A percentile compares a stretch with the other conserved stretches of the same genome.
Evolutionary conservation across 2,113 vertebrate genomes (phyloP).

Genomic region (Panthera leo): DNA sequence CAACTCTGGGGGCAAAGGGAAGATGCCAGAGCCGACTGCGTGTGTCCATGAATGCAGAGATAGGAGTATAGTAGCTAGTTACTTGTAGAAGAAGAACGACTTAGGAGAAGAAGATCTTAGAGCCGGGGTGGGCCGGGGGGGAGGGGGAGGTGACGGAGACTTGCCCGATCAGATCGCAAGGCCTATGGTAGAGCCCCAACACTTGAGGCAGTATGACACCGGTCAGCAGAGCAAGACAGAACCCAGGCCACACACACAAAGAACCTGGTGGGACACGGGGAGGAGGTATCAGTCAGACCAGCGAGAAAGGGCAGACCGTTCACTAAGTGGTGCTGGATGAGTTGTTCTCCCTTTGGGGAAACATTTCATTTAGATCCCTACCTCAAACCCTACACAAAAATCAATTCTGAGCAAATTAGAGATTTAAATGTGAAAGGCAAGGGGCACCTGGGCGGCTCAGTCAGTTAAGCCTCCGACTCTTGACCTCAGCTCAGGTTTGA

Average conservation of each 20-base stretch:
- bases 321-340: neutral
- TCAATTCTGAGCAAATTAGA: neutral
- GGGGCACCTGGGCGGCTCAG: no score
- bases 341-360: neutral
- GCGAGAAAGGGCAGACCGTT: no score
- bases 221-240: neutral
- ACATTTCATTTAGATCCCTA: neutral
- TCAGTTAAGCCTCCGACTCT: no score
- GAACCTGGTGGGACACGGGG: neutral
- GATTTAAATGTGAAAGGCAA: neutral
- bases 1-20: neutral
- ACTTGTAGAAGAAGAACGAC: neutral
- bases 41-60: rapidly evolving
- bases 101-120: neutral
- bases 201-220: neutral
- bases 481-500: no score
- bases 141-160: no score
- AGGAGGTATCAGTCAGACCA: neutral
- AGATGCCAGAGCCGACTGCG: no score
- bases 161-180: neutral
- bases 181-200: rapidly evolving
- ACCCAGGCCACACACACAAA: neutral
- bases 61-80: neutral
- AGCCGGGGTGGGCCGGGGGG: neutral
- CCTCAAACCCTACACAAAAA: neutral